A percentile compares a stretch with the other conserved stretches of the same genome.
Conservation (phyloP, 2,113 vertebrate genomes). For the Sturnus vulgaris region DNA sequence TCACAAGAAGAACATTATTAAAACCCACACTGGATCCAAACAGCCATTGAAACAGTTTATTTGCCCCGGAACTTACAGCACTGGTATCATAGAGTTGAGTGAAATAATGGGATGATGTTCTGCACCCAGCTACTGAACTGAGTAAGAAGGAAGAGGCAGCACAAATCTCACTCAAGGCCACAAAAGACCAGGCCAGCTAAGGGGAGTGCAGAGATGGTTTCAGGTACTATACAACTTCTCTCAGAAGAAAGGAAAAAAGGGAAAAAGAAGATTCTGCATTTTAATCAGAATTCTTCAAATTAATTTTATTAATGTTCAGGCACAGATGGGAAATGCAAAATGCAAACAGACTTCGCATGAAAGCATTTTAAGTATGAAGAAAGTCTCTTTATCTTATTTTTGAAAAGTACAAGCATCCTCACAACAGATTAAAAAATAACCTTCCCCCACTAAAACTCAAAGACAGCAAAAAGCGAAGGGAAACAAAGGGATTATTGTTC, state of each 20-base stretch:
- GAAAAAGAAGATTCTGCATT: neutral
- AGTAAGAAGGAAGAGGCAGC: neutral
- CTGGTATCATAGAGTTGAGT: neutral
- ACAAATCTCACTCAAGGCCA: neutral
- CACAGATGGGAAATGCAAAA: neutral
- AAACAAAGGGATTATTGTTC: conserved; percentile 70
- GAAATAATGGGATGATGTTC: neutral
- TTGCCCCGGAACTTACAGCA: neutral
- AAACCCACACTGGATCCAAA: conserved; percentile 39
- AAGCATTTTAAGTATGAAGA: conserved; percentile 12
- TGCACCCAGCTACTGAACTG: neutral
- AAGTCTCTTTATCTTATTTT: conserved; percentile 14
- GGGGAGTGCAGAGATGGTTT: neutral
- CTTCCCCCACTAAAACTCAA: neutral
- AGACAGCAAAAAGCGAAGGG: conserved; percentile 30
- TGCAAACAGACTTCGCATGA: neutral
- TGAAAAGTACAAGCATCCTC: neutral
- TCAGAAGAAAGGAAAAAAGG: neutral
- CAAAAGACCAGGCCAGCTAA: neutral
- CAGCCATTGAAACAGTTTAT: neutral
- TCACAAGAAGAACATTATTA: conserved; percentile 13
- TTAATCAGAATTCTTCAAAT: neutral
- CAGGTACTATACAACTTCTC: neutral
- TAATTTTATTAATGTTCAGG: conserved; percentile 19
- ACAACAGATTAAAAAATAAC: conserved; percentile 4